A percentile compares a stretch with the other conserved stretches of the same genome.
Conservation (phyloP, 2,888 invertebrate genomes). For the Volucella inanis region DNA sequence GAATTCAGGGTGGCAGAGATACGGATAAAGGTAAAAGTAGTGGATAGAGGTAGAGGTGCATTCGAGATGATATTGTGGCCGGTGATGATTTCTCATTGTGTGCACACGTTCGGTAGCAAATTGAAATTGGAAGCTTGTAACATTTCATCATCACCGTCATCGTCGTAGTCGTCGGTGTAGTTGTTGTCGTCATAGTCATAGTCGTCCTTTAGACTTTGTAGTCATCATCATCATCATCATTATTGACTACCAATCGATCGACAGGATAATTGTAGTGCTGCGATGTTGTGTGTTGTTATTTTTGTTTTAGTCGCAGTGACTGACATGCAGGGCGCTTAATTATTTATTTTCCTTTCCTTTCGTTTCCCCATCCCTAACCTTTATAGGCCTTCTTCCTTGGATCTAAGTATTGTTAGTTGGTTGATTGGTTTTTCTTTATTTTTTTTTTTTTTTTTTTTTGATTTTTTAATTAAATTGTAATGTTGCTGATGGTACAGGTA, state of each 20-base stretch:
- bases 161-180: constrained; percentile 13
- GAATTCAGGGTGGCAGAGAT: background rate
- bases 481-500: constrained; percentile 49
- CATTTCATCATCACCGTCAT: constrained; percentile 55
- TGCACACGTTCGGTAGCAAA: constrained; percentile 65
- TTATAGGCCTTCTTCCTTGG: constrained; percentile 18
- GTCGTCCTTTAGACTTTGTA: constrained; percentile 10
- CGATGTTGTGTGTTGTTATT: constrained; percentile 2
- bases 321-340: constrained; percentile 38
- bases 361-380: background rate
- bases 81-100: constrained; percentile 71
- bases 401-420: constrained; percentile 54
- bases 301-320: background rate
- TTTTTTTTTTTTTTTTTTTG: background rate
- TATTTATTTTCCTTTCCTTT: constrained; percentile 51
- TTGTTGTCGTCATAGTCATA: background rate
- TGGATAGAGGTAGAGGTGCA: background rate
- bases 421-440: constrained; percentile 45
- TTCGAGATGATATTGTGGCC: constrained; percentile 57
- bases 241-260: constrained; percentile 43
- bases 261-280: constrained; percentile 60
- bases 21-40: background rate
- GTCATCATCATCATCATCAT: constrained; percentile 41
- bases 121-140: constrained; percentile 74
- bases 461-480: constrained; percentile 64